Evolutionary conservation across 2,113 vertebrate species (phyloP).

Genomic region (Siphamia tubifer): DNA sequence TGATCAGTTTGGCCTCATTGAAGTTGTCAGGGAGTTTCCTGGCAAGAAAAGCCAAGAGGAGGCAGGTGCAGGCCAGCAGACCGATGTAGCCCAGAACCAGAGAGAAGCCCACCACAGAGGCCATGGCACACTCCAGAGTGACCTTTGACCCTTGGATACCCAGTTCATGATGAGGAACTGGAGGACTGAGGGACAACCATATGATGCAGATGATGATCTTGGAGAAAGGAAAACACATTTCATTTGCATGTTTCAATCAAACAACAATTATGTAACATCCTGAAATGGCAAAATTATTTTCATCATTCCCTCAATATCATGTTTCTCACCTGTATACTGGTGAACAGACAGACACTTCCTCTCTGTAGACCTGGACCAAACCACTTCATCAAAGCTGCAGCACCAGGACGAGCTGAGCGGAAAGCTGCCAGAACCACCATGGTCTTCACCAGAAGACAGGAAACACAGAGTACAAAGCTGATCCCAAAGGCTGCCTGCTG

Average conservation of each 20-base stretch:
- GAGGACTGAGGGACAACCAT: slow-evolving; percentile 74
- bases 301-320: too few species aligned
- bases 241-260: too few species aligned
- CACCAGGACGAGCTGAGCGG: slow-evolving; percentile 66
- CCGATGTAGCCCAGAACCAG: slow-evolving; percentile 80
- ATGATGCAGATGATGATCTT: slow-evolving; percentile 73
- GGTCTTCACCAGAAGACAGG: slow-evolving; percentile 78
- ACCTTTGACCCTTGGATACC: slow-evolving; percentile 64
- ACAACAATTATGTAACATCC: background rate
- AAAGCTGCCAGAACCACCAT: slow-evolving; percentile 77
- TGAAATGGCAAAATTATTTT: background rate
- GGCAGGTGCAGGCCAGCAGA: slow-evolving; percentile 70
- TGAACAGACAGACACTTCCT: slow-evolving; percentile 64
- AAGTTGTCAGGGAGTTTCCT: slow-evolving; percentile 74
- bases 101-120: slow-evolving; percentile 70
- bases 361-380: slow-evolving; percentile 75
- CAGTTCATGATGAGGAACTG: slow-evolving; percentile 59
- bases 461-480: slow-evolving; percentile 77
- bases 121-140: slow-evolving; percentile 71
- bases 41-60: slow-evolving; percentile 77
- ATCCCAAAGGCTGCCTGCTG: slow-evolving; percentile 79
- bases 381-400: slow-evolving; percentile 67
- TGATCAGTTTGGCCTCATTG: slow-evolving; percentile 74
- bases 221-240: slow-evolving; percentile 9
- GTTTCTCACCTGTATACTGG: slow-evolving; percentile 47